phyloP scores from a whole-genome alignment of 1,140 invertebrate genomes.

The Plutomurus gul region DNA sequence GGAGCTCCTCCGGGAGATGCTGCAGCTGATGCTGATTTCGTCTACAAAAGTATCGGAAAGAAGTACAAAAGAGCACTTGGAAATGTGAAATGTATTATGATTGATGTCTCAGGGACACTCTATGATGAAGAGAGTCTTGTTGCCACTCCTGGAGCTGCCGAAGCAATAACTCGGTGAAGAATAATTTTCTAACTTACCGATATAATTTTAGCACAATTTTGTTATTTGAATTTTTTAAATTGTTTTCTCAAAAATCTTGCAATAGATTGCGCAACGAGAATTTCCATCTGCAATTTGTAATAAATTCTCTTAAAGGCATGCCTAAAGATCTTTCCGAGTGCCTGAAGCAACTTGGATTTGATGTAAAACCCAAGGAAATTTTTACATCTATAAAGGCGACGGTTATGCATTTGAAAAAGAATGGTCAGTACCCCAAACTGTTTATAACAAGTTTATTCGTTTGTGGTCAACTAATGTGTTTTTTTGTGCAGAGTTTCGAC shows the following conservation, averaged over 20 bases:
- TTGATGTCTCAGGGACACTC: neutral
- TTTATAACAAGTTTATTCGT: too few relatives aligned
- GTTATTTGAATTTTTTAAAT: neutral
- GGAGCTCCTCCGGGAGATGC: neutral
- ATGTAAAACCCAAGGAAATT: neutral
- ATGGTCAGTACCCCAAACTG: neutral
- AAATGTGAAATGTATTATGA: neutral
- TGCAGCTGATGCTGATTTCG: neutral
- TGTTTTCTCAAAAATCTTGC: too few relatives aligned
- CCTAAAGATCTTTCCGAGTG: neutral
- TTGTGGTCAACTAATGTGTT: too few relatives aligned
- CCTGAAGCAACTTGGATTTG: neutral
- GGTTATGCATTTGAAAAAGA: neutral
- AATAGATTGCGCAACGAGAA: neutral
- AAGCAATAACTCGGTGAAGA: neutral
- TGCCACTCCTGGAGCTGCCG: neutral
- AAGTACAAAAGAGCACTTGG: neutral
- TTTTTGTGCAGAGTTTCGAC: neutral
- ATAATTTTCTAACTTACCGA: neutral
- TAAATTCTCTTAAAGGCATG: neutral
- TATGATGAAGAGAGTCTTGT: neutral
- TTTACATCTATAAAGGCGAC: neutral
- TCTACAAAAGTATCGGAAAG: neutral
- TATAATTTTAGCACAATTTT: neutral
- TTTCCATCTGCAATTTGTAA: neutral